Percentiles rank a stretch among this genome's conserved stretches.
These are phyloP conservation scores for Neolamprologus sp. DNA, from an alignment of 2,113 vertebrate species.

Conservation along the genomic window DNA sequence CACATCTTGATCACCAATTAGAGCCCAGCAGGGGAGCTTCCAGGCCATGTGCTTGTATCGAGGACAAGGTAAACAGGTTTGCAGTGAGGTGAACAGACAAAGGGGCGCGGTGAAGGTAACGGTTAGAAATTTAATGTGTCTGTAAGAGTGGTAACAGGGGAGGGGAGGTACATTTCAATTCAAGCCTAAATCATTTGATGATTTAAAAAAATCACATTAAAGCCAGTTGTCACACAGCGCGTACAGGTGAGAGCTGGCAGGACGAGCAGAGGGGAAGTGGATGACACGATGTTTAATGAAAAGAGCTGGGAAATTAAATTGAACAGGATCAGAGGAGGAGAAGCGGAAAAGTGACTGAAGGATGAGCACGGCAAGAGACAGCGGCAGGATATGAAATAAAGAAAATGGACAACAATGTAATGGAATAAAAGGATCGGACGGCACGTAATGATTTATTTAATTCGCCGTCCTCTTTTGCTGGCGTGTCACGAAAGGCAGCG, in stretches of 20 bases:
- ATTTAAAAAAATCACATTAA: not conserved
- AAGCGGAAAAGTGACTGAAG: constrained; percentile 8
- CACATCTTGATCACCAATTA: constrained; percentile 65
- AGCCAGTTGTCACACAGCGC: not conserved
- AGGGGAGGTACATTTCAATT: not conserved
- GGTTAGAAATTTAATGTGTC: not conserved
- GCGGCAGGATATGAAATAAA: constrained; percentile 6
- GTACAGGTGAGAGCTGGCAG: not conserved
- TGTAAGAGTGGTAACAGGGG: not conserved
- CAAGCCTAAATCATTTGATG: not conserved
- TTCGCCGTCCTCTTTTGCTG: not conserved
- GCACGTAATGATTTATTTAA: not conserved
- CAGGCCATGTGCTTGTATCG: not conserved
- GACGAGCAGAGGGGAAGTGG: constrained; percentile 4
- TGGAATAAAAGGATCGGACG: not conserved
- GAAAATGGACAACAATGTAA: not conserved
- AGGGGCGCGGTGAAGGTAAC: not conserved
- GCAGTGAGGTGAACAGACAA: not conserved
- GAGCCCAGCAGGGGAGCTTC: constrained; percentile 9
- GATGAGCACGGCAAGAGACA: constrained; percentile 8
- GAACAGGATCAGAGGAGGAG: constrained; percentile 2
- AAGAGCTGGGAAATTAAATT: constrained; percentile 39
- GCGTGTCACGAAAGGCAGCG: not conserved
- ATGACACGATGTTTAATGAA: constrained; percentile 40
- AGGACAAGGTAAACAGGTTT: not conserved